phyloP scores from a whole-genome alignment of 2,113 vertebrate species.

The Muntiacus muntjak region DNA sequence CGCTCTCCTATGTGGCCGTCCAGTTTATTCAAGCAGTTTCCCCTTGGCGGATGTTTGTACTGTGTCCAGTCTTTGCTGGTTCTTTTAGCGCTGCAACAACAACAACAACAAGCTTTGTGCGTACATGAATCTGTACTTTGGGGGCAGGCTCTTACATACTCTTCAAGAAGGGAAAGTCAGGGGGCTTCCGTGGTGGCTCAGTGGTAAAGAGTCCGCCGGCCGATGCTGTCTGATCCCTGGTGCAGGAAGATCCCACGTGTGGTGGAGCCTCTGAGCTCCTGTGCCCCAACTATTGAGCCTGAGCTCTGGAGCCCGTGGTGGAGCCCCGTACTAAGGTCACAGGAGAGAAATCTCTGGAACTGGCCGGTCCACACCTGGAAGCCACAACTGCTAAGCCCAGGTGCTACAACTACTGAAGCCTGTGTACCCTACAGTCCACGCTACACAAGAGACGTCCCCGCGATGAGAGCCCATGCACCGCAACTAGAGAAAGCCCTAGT shows the following conservation, averaged over 20 bases:
- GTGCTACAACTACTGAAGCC: not conserved
- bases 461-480: not conserved
- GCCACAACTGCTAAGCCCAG: not conserved
- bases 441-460: not conserved
- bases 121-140: not conserved
- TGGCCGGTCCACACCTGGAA: not conserved
- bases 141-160: not conserved
- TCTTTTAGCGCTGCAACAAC: no score
- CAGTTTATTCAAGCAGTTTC: not conserved
- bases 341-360: not conserved
- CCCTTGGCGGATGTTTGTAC: not conserved
- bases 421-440: not conserved
- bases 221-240: not conserved
- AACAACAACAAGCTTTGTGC: not conserved
- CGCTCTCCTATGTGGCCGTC: rapidly evolving
- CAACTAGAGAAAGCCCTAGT: not conserved
- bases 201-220: not conserved
- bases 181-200: not conserved
- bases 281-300: not conserved
- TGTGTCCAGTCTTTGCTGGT: not conserved
- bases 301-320: not conserved
- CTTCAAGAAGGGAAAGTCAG: not conserved
- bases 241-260: not conserved
- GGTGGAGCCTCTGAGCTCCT: not conserved
- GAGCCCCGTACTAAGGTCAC: not conserved